Conservation (phyloP, 2,113 vertebrate genomes). For the Delphinapterus leucas region DNA sequence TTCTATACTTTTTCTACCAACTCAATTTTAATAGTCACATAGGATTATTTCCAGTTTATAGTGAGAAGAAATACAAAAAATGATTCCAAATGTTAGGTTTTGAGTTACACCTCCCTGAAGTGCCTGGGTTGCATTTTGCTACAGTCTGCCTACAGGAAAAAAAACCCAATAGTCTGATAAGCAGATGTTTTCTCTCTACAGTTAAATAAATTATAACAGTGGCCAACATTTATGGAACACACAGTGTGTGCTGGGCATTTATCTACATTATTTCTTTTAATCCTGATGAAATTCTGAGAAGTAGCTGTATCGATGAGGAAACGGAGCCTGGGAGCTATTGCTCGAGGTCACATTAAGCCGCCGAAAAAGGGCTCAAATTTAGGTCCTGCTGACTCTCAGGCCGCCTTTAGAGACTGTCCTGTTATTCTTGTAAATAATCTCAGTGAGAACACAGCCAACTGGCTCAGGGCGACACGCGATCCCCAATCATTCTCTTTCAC, state of each 20-base stretch:
- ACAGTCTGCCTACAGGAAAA: not conserved
- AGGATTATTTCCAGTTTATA: not conserved
- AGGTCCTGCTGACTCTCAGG: not conserved
- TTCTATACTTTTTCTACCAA: not conserved
- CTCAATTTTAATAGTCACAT: not conserved
- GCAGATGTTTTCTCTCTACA: not conserved
- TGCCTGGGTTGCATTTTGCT: not conserved
- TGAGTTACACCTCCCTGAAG: not conserved
- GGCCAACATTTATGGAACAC: not conserved
- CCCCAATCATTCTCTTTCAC: constrained; percentile 25
- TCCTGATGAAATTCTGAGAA: constrained; percentile 8
- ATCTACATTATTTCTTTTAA: not conserved
- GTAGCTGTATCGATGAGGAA: not conserved
- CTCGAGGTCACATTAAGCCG: not conserved
- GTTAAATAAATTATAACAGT: not conserved
- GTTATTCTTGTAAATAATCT: constrained; percentile 34
- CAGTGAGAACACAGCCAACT: not conserved
- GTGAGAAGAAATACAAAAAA: not conserved
- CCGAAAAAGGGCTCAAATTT: not conserved
- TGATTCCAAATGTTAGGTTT: not conserved
- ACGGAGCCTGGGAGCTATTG: not conserved
- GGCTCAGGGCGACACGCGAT: constrained; percentile 18
- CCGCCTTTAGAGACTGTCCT: not conserved
- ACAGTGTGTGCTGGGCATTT: not conserved
- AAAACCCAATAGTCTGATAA: not conserved